Base-by-base conservation (phyloP, 2,888 invertebrate genomes). In the Endomychus coccineus region DNA sequence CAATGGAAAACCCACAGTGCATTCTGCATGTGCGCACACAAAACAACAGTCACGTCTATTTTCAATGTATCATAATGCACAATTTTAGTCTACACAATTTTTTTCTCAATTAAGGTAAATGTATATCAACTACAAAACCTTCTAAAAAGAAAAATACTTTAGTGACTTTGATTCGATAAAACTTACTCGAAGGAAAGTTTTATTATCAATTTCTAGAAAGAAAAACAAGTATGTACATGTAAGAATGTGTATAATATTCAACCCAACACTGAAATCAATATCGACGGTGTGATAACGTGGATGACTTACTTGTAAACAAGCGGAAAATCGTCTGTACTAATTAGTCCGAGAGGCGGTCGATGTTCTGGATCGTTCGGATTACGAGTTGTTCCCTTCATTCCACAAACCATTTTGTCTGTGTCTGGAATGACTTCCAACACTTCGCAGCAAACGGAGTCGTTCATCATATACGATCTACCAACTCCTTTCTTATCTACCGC, bases 371-470 rank as follows among this genome's bases (percentile, higher is more conserved):
- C 78, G 55, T 80, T 77, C 14, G 80, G 73, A 44, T 75, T 73
- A 55, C 80, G 73, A 51, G 82, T 75, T 50, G 78, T 71, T 44
- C 84, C 84, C 68, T 86, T 82, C 85, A 89, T 86, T 64, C 87
- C 86, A 64, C 85, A 78, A 54, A 83, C 80, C 71, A 90, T 78
- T 71, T 88, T 88, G 70, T 88, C 87, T 35, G 83, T 80, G 64
- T 88, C 87, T 28, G 84, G 80, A 62, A 83, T 84, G 45, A 87
- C 82, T 73, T 86, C 87, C 56, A 88, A 74, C 33, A 89, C 83
- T 73, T 88, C 88, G 66, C 88, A 88, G 74, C 88, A 84, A 40
- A 90, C 81, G 54, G 81, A 80, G 70, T 89, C 88, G 71, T 83
- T 83, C 68, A 78, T 76, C 67, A 80, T 77, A 73, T 83, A 87